Percentiles rank a stretch among this genome's conserved stretches.
Evolutionary conservation across 2,113 vertebrate genomes (phyloP).

Genomic region (Mustela nigripes): DNA sequence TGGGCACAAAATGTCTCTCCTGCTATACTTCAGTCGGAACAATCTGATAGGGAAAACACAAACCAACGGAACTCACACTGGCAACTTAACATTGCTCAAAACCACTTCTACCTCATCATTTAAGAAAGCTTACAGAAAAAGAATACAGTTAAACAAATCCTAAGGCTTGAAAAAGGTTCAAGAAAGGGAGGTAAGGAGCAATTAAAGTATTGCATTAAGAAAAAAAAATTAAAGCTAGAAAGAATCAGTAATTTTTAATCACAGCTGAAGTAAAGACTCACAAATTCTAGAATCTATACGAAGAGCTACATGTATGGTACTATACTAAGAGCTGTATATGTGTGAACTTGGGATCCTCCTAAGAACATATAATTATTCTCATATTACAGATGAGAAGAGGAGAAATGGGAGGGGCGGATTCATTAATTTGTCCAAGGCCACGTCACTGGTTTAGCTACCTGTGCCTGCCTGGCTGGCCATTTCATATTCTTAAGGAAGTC

Average conservation of each 20-base stretch:
- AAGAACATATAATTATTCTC: not conserved
- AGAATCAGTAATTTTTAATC: not conserved
- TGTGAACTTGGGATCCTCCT: not conserved
- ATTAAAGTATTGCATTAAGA: not conserved
- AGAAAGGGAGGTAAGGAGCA: not conserved
- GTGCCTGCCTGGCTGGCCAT: not conserved
- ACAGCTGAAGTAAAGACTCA: not conserved
- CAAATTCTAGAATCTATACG: not conserved
- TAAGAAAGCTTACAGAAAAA: constrained; percentile 34
- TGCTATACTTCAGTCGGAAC: not conserved
- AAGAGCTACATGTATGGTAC: not conserved
- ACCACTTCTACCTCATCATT: not conserved
- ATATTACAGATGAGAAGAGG: not conserved
- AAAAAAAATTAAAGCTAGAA: not conserved
- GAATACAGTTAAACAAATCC: constrained; percentile 31
- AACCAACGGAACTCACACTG: not conserved
- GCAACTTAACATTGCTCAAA: not conserved
- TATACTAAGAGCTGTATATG: not conserved
- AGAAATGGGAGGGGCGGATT: not conserved
- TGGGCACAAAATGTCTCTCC: not conserved
- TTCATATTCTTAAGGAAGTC: not conserved
- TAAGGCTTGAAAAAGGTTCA: not conserved
- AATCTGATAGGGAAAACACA: not conserved
- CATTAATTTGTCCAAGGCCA: not conserved
- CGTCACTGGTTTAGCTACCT: not conserved